Conservation (phyloP, 2,797 vertebrate genomes). For the Cossypha niveicapilla region DNA sequence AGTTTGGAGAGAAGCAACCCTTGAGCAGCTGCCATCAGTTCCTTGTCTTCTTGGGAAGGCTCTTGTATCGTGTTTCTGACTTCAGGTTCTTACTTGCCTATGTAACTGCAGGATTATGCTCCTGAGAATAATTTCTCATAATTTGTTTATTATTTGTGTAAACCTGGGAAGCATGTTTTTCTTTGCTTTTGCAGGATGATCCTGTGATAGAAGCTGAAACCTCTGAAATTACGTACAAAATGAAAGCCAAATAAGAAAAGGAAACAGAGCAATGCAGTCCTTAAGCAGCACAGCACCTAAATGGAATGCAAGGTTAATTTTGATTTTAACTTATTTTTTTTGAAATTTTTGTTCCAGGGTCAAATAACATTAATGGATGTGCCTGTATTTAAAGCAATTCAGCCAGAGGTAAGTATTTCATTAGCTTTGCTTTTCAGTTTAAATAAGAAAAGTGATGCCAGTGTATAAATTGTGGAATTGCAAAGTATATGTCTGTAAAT, state of each 20-base stretch:
- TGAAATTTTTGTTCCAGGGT: constrained; percentile 78
- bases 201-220: background rate
- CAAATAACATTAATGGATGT: constrained; percentile 98
- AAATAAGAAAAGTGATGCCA: background rate
- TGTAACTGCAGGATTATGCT: background rate
- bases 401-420: constrained; percentile 88
- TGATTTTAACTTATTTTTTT: background rate
- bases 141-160: background rate
- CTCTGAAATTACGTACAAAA: background rate
- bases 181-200: background rate
- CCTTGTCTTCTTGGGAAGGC: background rate
- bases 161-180: background rate
- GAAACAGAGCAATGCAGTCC: background rate
- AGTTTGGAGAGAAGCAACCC: background rate
- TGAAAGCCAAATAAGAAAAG: background rate
- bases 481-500: background rate
- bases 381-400: constrained; percentile 98
- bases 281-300: background rate
- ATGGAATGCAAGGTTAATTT: background rate
- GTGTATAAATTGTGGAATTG: background rate
- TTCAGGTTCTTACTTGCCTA: background rate
- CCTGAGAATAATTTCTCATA: background rate
- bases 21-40: background rate
- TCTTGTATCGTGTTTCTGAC: fast-evolving
- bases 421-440: background rate